These are phyloP conservation scores for Scartelaos histophorus DNA, from an alignment of 2,113 vertebrate genomes.

Conservation along the genomic window DNA sequence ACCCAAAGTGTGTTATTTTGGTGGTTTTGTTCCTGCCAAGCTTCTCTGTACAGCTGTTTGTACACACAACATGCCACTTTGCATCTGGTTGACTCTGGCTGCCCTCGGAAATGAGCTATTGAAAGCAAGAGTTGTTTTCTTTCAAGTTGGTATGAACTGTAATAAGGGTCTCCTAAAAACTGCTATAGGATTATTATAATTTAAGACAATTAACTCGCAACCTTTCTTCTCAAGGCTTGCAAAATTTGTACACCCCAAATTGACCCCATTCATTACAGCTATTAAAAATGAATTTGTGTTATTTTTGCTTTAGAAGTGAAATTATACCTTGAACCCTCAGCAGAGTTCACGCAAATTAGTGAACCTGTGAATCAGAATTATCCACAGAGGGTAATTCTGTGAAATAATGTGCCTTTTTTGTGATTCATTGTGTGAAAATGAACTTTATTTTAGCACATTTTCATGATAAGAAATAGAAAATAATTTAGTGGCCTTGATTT, in stretches of 20 bases:
- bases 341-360: not conserved
- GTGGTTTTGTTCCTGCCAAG: constrained; percentile 6
- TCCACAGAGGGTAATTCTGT: not conserved
- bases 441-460: no score
- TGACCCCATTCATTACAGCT: constrained; percentile 10
- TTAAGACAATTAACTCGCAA: constrained; percentile 29
- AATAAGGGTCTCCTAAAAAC: constrained; percentile 8
- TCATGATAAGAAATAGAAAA: not conserved
- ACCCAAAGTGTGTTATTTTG: constrained; percentile 3
- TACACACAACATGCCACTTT: constrained; percentile 7
- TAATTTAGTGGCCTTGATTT: not conserved
- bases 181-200: constrained; percentile 26
- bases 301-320: constrained; percentile 10
- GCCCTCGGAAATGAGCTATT: constrained; percentile 14
- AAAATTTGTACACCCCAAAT: constrained; percentile 26
- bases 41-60: constrained; percentile 19
- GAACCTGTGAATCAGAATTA: not conserved
- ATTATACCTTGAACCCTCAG: not conserved
- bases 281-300: constrained; percentile 23
- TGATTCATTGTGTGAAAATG: not conserved
- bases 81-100: constrained; percentile 13
- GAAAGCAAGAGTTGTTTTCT: constrained; percentile 10
- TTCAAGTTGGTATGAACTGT: constrained; percentile 18
- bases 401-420: not conserved
- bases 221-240: constrained; percentile 21